A percentile compares a stretch with the other conserved stretches of the same genome.
These are phyloP conservation scores for Balanococcus diminutus DNA, from an alignment of 2,888 invertebrate genomes.

Conservation along the genomic window DNA sequence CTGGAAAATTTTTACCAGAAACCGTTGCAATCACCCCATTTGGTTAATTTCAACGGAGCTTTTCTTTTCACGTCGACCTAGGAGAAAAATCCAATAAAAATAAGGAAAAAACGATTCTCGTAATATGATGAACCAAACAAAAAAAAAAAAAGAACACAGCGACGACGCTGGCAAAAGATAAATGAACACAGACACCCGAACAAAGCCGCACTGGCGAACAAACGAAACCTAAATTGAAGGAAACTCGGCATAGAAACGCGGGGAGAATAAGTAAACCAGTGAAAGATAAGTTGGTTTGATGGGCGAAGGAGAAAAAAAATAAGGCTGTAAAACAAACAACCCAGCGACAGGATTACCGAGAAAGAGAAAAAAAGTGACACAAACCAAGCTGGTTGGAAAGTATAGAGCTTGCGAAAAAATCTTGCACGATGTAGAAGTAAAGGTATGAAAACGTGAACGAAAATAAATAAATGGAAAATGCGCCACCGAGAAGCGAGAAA, in stretches of 20 bases:
- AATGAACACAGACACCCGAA: slow-evolving; percentile 40
- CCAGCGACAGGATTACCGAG: neutral
- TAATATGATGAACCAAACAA: slow-evolving; percentile 6
- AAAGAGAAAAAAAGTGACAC: slow-evolving; percentile 25
- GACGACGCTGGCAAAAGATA: slow-evolving; percentile 24
- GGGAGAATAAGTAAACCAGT: slow-evolving; percentile 40
- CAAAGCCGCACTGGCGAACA: slow-evolving; percentile 30
- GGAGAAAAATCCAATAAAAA: neutral
- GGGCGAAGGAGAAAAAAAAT: slow-evolving; percentile 23
- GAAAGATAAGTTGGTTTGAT: slow-evolving; percentile 37
- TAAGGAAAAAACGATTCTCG: slow-evolving; percentile 17
- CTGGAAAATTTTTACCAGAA: neutral
- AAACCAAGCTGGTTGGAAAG: neutral
- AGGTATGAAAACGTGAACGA: neutral
- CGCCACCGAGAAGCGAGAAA: neutral
- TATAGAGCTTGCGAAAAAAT: neutral
- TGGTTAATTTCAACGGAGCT: slow-evolving; percentile 9
- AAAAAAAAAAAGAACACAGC: neutral
- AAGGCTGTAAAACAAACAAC: slow-evolving; percentile 36
- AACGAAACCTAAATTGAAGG: slow-evolving; percentile 39
- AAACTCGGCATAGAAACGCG: neutral
- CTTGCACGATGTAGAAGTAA: neutral
- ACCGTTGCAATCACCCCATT: neutral
- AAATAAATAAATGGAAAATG: neutral
- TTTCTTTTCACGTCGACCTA: slow-evolving; percentile 15